A percentile compares a stretch with the other conserved stretches of the same genome.
These are phyloP conservation scores for Drosophila melanica DNA, from an alignment of 1,140 invertebrate genomes.

Conservation along the genomic window DNA sequence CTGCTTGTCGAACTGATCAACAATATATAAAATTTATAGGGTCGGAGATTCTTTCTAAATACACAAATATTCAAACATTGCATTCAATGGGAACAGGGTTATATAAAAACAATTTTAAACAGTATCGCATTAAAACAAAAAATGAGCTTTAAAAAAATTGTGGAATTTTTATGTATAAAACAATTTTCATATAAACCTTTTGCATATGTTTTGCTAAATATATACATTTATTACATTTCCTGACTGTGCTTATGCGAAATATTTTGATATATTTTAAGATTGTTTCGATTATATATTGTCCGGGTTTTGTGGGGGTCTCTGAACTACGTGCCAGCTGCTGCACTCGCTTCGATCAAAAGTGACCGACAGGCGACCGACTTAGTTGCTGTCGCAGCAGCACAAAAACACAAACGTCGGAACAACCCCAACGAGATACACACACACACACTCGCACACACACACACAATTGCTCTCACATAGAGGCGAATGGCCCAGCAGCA, in stretches of 20 bases:
- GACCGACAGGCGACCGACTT: slow-evolving; percentile 68
- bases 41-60: no score
- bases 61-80: no score
- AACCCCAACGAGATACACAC: slow-evolving; percentile 46
- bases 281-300: slow-evolving; percentile 1
- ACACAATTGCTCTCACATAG: slow-evolving; percentile 31
- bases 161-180: no score
- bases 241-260: neutral
- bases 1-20: no score
- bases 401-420: slow-evolving; percentile 33
- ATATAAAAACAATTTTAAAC: no score
- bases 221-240: neutral
- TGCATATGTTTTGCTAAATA: no score
- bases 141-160: no score
- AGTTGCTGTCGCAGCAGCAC: slow-evolving; percentile 32
- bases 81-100: no score
- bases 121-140: no score
- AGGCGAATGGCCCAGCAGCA: slow-evolving; percentile 32
- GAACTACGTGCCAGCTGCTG: slow-evolving; percentile 45
- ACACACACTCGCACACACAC: slow-evolving; percentile 28
- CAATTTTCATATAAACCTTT: no score
- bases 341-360: slow-evolving; percentile 53
- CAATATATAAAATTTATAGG: no score
- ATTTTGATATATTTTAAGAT: slow-evolving; percentile 3
- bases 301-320: slow-evolving; percentile 35